A percentile compares a stretch with the other conserved stretches of the same genome.
Conservation (phyloP, 1,140 invertebrate genomes). For the Sinella curviseta region DNA sequence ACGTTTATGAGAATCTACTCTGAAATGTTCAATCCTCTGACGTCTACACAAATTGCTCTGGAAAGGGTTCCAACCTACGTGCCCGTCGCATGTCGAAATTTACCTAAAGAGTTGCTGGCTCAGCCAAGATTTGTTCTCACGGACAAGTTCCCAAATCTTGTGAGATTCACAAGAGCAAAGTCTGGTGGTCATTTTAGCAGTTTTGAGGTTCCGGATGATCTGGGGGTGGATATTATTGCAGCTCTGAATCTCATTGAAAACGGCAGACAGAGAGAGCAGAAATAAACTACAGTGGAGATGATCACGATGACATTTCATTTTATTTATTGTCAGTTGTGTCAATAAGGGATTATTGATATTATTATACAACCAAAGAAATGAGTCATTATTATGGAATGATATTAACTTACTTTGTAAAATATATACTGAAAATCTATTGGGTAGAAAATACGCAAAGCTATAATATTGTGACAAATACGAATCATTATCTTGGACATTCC, state of each 20-base stretch:
- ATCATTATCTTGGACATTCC: no score
- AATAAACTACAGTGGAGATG: no score
- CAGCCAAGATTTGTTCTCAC: constrained; percentile 51
- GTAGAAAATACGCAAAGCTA: no score
- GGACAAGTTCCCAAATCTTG: constrained; percentile 53
- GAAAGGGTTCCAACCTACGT: constrained; percentile 56
- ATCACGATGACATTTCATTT: no score
- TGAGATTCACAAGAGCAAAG: constrained; percentile 48
- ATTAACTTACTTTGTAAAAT: no score
- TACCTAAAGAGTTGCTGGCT: constrained; percentile 54
- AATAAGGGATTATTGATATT: not conserved
- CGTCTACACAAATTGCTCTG: constrained; percentile 47
- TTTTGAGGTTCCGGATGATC: constrained; percentile 70
- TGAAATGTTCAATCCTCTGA: constrained; percentile 59
- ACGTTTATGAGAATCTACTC: constrained; percentile 75
- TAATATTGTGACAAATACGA: no score
- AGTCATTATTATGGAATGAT: no score
- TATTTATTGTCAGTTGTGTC: no score
- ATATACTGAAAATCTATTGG: no score
- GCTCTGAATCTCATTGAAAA: not conserved
- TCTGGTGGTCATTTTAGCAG: constrained; percentile 82
- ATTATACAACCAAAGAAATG: not conserved
- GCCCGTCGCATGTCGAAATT: constrained; percentile 55
- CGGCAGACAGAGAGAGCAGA: not conserved
- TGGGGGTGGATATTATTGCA: constrained; percentile 63